These are phyloP conservation scores for Pseudoatta argentina DNA, from an alignment of 1,140 invertebrate species.

Conservation along the genomic window DNA sequence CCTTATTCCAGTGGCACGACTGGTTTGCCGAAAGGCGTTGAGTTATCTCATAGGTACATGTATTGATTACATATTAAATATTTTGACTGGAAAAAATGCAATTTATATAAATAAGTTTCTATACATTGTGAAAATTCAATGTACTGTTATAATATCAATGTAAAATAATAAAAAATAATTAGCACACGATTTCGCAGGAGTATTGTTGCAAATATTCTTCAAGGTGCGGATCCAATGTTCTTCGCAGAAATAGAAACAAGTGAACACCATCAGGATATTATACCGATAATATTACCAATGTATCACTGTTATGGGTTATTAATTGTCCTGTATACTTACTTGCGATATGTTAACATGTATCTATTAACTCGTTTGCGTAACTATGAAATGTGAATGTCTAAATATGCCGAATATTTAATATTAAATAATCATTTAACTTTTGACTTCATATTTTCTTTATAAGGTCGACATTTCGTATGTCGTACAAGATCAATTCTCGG, in stretches of 20 bases:
- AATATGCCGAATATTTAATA: neutral
- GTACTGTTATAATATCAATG: neutral
- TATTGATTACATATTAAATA: slow-evolving; percentile 10
- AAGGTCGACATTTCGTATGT: no score
- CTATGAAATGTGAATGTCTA: neutral
- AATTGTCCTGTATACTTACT: slow-evolving; percentile 85
- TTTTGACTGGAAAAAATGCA: neutral
- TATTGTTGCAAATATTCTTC: slow-evolving; percentile 86
- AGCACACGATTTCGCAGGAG: slow-evolving; percentile 80
- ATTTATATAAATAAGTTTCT: neutral
- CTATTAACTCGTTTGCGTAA: neutral
- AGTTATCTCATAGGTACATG: slow-evolving; percentile 89
- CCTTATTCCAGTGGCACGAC: slow-evolving; percentile 95
- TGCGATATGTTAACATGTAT: slow-evolving; percentile 81
- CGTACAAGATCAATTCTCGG: no score
- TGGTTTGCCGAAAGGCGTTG: slow-evolving; percentile 95
- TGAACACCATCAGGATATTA: slow-evolving; percentile 87
- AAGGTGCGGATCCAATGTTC: slow-evolving; percentile 67
- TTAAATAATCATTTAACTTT: neutral
- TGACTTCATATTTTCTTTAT: neutral
- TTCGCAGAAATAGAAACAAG: slow-evolving; percentile 62
- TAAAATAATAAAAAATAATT: neutral
- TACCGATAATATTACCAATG: slow-evolving; percentile 91
- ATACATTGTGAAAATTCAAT: neutral
- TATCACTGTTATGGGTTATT: slow-evolving; percentile 92